Percentiles rank a stretch among this genome's conserved stretches.
These are phyloP conservation scores for Hemiprocne comata DNA, from an alignment of 2,113 vertebrate genomes.

Conservation along the genomic window DNA sequence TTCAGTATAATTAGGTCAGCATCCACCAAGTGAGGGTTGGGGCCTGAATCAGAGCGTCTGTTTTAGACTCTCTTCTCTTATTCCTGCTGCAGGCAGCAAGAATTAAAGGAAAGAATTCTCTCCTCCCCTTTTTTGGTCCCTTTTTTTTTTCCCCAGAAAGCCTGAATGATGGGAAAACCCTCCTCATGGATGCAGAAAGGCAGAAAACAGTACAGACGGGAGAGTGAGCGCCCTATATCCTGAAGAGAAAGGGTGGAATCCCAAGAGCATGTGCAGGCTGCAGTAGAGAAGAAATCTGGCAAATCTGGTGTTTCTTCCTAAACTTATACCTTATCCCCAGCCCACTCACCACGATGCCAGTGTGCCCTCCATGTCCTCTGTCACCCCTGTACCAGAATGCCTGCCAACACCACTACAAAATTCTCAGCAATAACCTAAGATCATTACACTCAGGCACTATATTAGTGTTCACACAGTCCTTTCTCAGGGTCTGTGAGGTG, in stretches of 20 bases:
- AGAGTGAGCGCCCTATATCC: background rate
- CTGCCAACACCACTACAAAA: background rate
- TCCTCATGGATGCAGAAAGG: background rate
- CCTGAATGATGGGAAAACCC: background rate
- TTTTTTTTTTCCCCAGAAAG: background rate
- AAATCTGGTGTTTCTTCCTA: background rate
- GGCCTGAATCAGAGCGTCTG: background rate
- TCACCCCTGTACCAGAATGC: background rate
- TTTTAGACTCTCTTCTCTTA: background rate
- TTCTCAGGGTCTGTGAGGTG: background rate
- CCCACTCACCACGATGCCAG: rapidly evolving
- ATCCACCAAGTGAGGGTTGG: background rate
- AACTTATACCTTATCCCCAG: background rate
- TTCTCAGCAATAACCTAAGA: background rate
- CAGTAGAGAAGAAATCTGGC: background rate
- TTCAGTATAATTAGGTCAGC: background rate
- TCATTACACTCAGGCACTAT: background rate
- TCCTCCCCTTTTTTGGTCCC: background rate
- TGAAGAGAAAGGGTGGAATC: background rate
- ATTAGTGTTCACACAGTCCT: background rate
- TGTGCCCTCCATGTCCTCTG: background rate
- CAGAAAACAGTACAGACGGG: background rate
- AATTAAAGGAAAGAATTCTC: background rate
- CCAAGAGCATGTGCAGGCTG: background rate
- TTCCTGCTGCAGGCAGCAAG: background rate